Evolutionary conservation across 2,888 invertebrate genomes (phyloP), one percentile per base, ranked within the genome.

Genomic region (Nasonovia ribisnigri): DNA sequence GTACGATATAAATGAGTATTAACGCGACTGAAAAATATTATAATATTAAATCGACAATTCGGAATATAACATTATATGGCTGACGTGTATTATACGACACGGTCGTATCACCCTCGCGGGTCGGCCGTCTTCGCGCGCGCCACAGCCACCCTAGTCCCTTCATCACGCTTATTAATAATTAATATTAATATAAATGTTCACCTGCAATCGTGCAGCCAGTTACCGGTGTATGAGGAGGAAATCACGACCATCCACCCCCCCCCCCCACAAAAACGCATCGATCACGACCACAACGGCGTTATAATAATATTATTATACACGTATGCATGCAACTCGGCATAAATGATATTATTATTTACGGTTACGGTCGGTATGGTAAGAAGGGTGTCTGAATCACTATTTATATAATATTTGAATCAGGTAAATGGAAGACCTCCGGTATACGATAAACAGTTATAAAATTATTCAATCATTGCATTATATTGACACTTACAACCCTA

Each of bases 141-240:
- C 29, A 46, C 46, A 26, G 36, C 46, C n/a, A 90, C 90, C 90
- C 90, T 48, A 67, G 46, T 46, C 60, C 43, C 43, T 26, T 86
- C 84, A 29, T 36, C 90, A 26, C 42, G 42, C 46, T 60, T 48
- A 36, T 88, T 88, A 77, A 88, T 88, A 46, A 88, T 92, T 77
- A 92, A 67, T 77, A 67, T 67, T 91, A 91, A n/a, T 92, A 87
- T 87, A 48, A 29, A 42, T 29, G n/a, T n/a, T n/a, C 86, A 87
- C 87, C 92, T 88, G 88, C 48, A 13, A n/a, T 42, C 88, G 67
- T 42, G 0, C 42, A 11, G 36, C 57, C 36, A 5, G 60, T 87
- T 26, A n/a, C n/a, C 46, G 43, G 29, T 5, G 36, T 11, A 20
- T 13, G 77, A n/a, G 24, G 42, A 20, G 48, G 20, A 5, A 43